Evolutionary conservation across 1,140 invertebrate genomes (phyloP).

Genomic region (Uloborus diversus): DNA sequence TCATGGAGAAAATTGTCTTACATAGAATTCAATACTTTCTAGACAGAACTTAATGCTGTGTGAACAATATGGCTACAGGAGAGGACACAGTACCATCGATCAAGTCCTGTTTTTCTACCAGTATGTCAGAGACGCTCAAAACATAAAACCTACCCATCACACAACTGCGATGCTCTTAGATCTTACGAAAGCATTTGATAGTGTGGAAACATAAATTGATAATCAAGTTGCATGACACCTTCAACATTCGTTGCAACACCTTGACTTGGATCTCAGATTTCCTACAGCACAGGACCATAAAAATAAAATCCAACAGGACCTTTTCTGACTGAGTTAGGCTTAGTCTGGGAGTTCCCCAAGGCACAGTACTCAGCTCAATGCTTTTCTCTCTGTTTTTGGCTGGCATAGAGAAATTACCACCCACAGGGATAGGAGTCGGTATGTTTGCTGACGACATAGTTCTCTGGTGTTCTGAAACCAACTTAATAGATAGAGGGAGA

Average conservation of each 20-base stretch:
- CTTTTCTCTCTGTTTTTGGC: not conserved
- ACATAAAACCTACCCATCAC: not conserved
- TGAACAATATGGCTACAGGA: no score
- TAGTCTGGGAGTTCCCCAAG: not conserved
- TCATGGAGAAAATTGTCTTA: no score
- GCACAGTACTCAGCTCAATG: not conserved
- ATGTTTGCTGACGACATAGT: conserved; percentile 1
- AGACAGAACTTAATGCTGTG: no score
- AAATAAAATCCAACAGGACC: not conserved
- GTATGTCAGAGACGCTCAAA: no score
- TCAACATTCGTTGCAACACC: not conserved
- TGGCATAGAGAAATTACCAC: not conserved
- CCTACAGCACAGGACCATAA: not conserved
- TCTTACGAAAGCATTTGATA: not conserved
- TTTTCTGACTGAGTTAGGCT: no score
- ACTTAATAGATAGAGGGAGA: not conserved
- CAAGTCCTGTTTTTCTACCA: no score
- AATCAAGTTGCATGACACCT: no score
- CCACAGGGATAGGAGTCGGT: not conserved
- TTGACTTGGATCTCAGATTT: not conserved
- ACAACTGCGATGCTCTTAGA: not conserved
- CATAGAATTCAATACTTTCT: no score
- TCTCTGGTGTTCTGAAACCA: not conserved
- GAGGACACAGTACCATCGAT: no score
- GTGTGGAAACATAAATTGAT: no score